Evolutionary conservation across 2,888 invertebrate genomes (phyloP).

Genomic region (Lasius platythorax): DNA sequence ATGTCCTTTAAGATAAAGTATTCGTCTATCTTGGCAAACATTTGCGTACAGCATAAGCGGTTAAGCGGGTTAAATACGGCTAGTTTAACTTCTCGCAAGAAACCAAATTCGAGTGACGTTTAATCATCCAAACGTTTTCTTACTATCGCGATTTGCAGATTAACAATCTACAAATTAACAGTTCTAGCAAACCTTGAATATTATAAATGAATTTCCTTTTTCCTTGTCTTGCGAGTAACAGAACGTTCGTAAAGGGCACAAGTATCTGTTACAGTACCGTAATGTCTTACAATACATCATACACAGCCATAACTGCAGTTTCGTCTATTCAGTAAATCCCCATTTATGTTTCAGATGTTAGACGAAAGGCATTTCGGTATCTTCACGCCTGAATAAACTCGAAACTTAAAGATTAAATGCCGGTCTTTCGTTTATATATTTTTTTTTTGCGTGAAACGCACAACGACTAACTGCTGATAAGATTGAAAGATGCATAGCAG

Average conservation of each 20-base stretch:
- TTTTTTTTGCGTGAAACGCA: constrained; percentile 45
- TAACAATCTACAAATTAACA: not conserved
- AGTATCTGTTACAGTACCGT: not conserved
- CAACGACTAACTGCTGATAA: constrained; percentile 67
- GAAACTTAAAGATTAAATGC: constrained; percentile 76
- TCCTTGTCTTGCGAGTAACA: not conserved
- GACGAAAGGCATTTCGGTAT: constrained; percentile 66
- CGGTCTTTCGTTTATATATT: constrained; percentile 54
- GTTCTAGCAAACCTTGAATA: not conserved
- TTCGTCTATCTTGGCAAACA: constrained; percentile 43
- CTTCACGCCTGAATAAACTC: constrained; percentile 78
- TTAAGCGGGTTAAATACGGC: constrained; percentile 31
- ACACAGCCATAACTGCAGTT: not conserved
- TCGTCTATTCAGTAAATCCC: constrained; percentile 21
- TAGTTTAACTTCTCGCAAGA: constrained; percentile 30
- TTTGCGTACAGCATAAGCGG: constrained; percentile 30
- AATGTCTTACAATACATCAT: constrained; percentile 4
- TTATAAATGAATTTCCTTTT: constrained; percentile 16
- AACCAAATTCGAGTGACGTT: constrained; percentile 19
- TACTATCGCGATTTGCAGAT: not conserved
- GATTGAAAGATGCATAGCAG: constrained; percentile 76
- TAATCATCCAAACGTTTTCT: constrained; percentile 19
- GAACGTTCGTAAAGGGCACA: not conserved
- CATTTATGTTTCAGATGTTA: constrained; percentile 56
- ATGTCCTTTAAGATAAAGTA: constrained; percentile 45